phyloP scores from a whole-genome alignment of 2,888 invertebrate genomes.

The Epirrhoe alternata region DNA sequence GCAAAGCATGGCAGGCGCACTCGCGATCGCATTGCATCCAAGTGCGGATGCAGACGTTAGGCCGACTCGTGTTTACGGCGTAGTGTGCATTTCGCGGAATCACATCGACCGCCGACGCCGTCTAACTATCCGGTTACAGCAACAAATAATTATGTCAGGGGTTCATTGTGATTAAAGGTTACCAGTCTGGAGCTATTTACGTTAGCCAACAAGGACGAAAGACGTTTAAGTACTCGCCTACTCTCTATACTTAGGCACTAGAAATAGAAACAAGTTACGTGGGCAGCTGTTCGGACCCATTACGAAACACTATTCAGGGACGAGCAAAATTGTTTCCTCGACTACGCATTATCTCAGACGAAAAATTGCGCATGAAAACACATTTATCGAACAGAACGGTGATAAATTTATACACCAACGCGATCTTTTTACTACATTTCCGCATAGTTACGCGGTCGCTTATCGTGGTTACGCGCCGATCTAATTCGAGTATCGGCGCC shows the following conservation, averaged over 20 bases:
- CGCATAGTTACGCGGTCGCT: conserved; percentile 76
- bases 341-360: conserved; percentile 60
- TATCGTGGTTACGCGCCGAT: conserved; percentile 70
- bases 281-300: conserved; percentile 69
- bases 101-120: conserved; percentile 52
- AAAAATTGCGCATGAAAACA: conserved; percentile 65
- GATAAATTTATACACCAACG: conserved; percentile 80
- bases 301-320: conserved; percentile 72
- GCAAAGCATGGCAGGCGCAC: conserved; percentile 48
- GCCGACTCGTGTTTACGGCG: conserved; percentile 63
- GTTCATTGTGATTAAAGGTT: conserved; percentile 70
- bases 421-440: conserved; percentile 78
- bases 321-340: conserved; percentile 64
- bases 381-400: conserved; percentile 70
- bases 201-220: conserved; percentile 60
- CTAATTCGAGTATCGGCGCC: conserved; percentile 78
- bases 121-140: conserved; percentile 70
- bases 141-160: conserved; percentile 79
- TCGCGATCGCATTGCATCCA: conserved; percentile 65
- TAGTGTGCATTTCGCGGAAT: conserved; percentile 73
- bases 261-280: conserved; percentile 78
- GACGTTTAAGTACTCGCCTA: conserved; percentile 63
- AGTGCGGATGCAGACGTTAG: conserved; percentile 67
- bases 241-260: conserved; percentile 56
- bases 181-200: conserved; percentile 59